These are phyloP conservation scores for Cryptus armator DNA, from an alignment of 2,888 invertebrate species.

Conservation along the genomic window DNA sequence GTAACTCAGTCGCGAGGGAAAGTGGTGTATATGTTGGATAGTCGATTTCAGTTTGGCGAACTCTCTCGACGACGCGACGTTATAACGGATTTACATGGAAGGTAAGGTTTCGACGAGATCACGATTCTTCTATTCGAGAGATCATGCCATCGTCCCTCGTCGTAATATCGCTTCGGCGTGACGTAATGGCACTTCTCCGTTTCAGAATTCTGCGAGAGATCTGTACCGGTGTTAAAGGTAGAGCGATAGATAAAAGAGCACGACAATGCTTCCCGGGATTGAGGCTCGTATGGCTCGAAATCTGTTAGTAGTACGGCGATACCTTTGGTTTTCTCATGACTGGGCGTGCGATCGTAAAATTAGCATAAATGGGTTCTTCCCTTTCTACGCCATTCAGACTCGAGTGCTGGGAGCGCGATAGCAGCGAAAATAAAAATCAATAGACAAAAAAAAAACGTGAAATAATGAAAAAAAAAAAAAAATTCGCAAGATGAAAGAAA, in stretches of 20 bases:
- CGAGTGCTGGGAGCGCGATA: not conserved
- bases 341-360: conserved; percentile 78
- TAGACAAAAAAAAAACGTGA: not conserved
- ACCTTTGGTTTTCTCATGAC: conserved; percentile 63
- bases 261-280: conserved; percentile 45
- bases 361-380: conserved; percentile 76
- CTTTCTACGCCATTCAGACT: conserved; percentile 30
- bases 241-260: conserved; percentile 28
- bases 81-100: conserved; percentile 56
- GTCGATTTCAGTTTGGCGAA: conserved; percentile 39
- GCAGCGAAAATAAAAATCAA: not conserved
- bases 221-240: conserved; percentile 39
- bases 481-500: conserved; percentile 44
- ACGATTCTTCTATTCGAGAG: conserved; percentile 45
- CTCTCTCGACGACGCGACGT: conserved; percentile 38
- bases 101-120: conserved; percentile 45
- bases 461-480: conserved; percentile 17
- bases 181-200: conserved; percentile 71
- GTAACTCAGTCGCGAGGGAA: conserved; percentile 50
- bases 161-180: conserved; percentile 66
- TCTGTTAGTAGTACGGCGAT: conserved; percentile 62
- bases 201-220: conserved; percentile 31
- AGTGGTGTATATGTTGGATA: conserved; percentile 25
- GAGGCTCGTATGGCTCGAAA: conserved; percentile 66
- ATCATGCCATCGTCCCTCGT: conserved; percentile 14